Evolutionary conservation across 2,113 vertebrate genomes (phyloP), one percentile per base, ranked within the genome.

Genomic region (Pygoscelis adeliae): DNA sequence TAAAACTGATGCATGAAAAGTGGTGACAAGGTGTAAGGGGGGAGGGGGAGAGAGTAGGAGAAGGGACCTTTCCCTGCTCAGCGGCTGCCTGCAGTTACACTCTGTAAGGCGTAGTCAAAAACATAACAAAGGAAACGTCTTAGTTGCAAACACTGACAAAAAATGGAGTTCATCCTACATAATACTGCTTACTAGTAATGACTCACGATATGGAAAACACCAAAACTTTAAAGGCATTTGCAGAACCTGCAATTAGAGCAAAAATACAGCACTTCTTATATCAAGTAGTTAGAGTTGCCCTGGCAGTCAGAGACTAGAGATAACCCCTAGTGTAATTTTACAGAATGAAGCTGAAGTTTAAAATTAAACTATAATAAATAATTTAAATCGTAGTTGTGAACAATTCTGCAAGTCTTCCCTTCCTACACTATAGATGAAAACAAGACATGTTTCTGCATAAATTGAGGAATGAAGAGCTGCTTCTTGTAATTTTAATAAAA

Each of bases 401-500:
- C 29, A 55, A 70, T 46, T 87, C 26, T 88, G 58, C 27, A 88
- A 71, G 20, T 55, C 70, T 73, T 83, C 59, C 18, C 49, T 91
- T 91, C 71, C 53, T 93, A 9, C 0, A 30, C 53, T 7, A 55
- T 15, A 20, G 27, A 50, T 11, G n/a, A 88, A 80, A 88, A 44
- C 34, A 63, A 76, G 71, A 88, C 18, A 12, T 59, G 65, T 38
- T 87, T 88, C 81, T 86, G 58, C 59, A 19, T 53, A 83, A 87
- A n/a, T 13, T 91, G 59, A 92, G 55, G 59, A 96, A 95, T 21
- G 59, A 90, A 81, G 62, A 95, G 20, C 1, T 11, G 23, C 26
- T 91, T 65, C 3, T 27, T 80, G 22, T 53, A 82, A 66, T 89
- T 97, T 96, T 92, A 96, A 91, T 95, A 93, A 96, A 96, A 97